phyloP scores from a whole-genome alignment of 2,888 invertebrate species.

The Bhutanitis thaidina region DNA sequence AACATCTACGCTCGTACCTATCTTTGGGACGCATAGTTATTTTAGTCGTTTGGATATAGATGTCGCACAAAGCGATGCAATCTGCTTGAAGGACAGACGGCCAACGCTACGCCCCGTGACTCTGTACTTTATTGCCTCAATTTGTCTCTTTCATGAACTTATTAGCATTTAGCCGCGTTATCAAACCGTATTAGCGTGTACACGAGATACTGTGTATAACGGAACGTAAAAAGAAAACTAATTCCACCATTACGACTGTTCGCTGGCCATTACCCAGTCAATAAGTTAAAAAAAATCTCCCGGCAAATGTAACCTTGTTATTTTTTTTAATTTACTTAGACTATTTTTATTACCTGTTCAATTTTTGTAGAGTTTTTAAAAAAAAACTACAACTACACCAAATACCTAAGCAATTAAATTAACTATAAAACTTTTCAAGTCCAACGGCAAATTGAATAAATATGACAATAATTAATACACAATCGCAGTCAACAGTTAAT shows the following conservation, averaged over 20 bases:
- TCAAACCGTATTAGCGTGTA: background rate
- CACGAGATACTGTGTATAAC: too few relatives aligned
- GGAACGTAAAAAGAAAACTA: too few relatives aligned
- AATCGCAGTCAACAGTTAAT: constrained; percentile 2
- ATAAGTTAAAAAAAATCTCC: background rate
- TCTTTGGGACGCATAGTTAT: background rate
- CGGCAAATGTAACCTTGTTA: background rate
- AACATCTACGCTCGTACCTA: too few relatives aligned
- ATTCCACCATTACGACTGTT: too few relatives aligned
- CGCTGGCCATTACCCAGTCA: background rate
- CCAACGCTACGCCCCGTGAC: background rate
- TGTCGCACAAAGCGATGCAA: constrained; percentile 3
- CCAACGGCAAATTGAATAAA: background rate
- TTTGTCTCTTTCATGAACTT: constrained; percentile 17
- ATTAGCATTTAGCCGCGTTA: constrained; percentile 13
- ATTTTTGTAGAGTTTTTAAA: too few relatives aligned
- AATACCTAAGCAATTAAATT: too few relatives aligned
- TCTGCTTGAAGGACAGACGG: constrained; percentile 6
- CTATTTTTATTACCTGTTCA: too few relatives aligned
- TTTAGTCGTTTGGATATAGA: constrained; percentile 8
- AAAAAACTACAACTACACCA: too few relatives aligned
- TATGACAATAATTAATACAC: constrained; percentile 5
- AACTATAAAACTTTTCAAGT: background rate
- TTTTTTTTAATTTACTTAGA: background rate
- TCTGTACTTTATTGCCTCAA: constrained; percentile 10